phyloP scores from a whole-genome alignment of 2,797 vertebrate genomes.

The Alectoris magna region DNA sequence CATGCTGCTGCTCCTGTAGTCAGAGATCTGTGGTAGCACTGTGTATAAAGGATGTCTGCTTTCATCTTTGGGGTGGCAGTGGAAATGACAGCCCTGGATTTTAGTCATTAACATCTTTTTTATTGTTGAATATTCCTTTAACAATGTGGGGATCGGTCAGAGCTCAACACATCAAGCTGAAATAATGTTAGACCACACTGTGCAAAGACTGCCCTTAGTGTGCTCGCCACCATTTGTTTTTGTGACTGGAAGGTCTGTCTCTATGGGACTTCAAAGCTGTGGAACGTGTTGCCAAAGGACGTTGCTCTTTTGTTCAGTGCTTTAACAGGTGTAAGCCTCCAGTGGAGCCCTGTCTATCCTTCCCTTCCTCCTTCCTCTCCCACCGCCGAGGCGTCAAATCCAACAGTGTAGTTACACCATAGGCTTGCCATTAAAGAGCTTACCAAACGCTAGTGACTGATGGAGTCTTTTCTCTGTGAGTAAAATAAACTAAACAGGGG shows the following conservation, averaged over 20 bases:
- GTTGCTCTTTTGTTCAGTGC: conserved; percentile 39
- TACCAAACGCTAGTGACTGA: conserved; percentile 38
- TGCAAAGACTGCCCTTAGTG: neutral
- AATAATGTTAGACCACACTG: neutral
- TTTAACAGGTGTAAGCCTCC: conserved; percentile 38
- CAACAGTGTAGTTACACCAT: conserved; percentile 28
- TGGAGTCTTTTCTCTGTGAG: conserved; percentile 30
- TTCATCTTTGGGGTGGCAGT: conserved; percentile 8
- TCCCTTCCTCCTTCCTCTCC: neutral
- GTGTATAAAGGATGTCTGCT: conserved; percentile 14
- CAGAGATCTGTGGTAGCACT: neutral
- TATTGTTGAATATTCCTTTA: neutral
- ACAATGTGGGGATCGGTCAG: neutral
- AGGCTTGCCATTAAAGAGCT: conserved; percentile 77
- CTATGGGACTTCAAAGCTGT: conserved; percentile 60
- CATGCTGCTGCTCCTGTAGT: conserved; percentile 15
- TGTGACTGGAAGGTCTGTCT: conserved; percentile 33
- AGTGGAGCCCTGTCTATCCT: conserved; percentile 7
- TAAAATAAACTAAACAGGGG: neutral
- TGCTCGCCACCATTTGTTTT: conserved; percentile 22
- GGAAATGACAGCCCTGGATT: neutral
- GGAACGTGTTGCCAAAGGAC: conserved; percentile 52
- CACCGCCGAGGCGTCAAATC: neutral
- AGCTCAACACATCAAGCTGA: neutral
- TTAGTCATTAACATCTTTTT: neutral